Evolutionary conservation across 2,113 vertebrate genomes (phyloP), one percentile per base, ranked within the genome.

Genomic region (Pipra filicauda): DNA sequence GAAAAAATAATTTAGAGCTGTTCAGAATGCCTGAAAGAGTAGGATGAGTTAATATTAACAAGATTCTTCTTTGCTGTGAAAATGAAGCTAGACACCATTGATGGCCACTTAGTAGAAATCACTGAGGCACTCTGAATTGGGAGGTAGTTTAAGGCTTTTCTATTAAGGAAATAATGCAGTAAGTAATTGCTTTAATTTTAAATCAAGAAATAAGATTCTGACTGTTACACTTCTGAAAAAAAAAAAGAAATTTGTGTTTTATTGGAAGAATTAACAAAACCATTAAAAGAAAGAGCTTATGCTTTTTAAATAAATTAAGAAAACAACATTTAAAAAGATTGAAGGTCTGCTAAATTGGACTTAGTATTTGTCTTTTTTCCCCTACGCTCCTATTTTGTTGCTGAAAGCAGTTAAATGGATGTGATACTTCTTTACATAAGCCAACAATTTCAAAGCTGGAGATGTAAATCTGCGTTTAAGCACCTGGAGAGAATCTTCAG

Each of bases 101-200:
- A 91, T 93, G 91, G 91, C 73, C 44, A 52, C 93, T 91, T 87
- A 0, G 0, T 65, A 87, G 88, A 91, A 97, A 92, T 64, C 73
- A 95, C 73, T 75, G 86, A 92, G 80, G 51, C 89, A 92, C 80
- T 95, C 33, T 74, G 85, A 95, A 95, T 31, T 92, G 73, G 84
- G 44, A 95, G 39, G 35, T 72, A 89, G 72, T 95, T 92, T 93
- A 95, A 92, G 62, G 57, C 39, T 89, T 95, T 95, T 91, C 69
- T 84, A 87, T 92, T 81, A 93, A 87, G 57, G 65, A 91, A 95
- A 92, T 93, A 95, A 93, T 89, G 80, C 65, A 87, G 65, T 91
- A 95, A 93, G 89, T 92, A 95, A 95, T 95, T 95, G 48, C 43
- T 96, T 95, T 91, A 95, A 92, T 96, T 96, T 95, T 84, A 91